A percentile compares a stretch with the other conserved stretches of the same genome.
phyloP scores from a whole-genome alignment of 2,797 vertebrate genomes.

The Diglossa cyanea region DNA sequence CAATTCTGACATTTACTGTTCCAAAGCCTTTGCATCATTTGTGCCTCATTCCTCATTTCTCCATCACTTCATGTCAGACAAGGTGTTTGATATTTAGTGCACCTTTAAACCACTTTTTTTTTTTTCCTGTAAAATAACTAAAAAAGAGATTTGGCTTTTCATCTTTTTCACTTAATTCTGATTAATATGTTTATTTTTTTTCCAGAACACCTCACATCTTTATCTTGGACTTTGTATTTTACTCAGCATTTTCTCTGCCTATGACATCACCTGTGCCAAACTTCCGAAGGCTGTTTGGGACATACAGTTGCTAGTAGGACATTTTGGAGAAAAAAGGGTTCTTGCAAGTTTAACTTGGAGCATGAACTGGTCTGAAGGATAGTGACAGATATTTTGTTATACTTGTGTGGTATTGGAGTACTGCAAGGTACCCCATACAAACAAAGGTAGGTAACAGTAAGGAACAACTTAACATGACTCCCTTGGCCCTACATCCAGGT shows the following conservation, averaged over 20 bases:
- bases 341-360: neutral
- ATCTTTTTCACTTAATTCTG: neutral
- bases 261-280: neutral
- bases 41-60: neutral
- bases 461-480: neutral
- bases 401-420: neutral
- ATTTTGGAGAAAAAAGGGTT: neutral
- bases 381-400: neutral
- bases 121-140: neutral
- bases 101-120: neutral
- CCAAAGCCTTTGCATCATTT: neutral
- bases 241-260: neutral
- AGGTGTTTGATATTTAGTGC: neutral
- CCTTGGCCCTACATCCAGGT: neutral
- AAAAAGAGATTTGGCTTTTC: neutral
- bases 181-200: neutral
- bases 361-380: neutral
- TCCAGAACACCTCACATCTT: neutral
- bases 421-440: neutral
- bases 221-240: neutral
- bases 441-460: neutral
- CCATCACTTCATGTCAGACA: neutral
- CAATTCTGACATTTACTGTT: neutral
- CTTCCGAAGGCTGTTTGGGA: neutral
- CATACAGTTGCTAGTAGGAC: neutral